A percentile compares a stretch with the other conserved stretches of the same genome.
phyloP scores from a whole-genome alignment of 2,113 vertebrate genomes.

The Pithys albifrons region DNA sequence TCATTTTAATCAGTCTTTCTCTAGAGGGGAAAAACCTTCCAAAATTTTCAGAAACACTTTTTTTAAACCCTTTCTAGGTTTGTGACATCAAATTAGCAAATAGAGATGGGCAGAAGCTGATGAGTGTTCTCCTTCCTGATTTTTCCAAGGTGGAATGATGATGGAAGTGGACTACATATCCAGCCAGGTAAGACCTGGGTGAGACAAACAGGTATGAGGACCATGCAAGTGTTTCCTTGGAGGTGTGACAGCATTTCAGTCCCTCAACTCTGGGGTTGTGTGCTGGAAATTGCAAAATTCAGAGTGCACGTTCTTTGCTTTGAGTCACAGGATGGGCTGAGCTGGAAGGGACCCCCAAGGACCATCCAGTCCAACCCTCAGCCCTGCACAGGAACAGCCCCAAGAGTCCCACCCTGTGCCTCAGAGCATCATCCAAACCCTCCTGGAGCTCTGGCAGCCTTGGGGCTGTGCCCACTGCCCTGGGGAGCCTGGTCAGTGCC shows the following conservation, averaged over 20 bases:
- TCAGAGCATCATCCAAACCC: too few relatives aligned
- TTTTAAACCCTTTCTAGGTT: not conserved
- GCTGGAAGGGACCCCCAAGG: not conserved
- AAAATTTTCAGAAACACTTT: not conserved
- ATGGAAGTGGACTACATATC: not conserved
- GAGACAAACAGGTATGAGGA: not conserved
- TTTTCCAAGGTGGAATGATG: not conserved
- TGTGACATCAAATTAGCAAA: accelerated
- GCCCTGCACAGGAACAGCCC: not conserved
- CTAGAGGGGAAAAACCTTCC: too few relatives aligned
- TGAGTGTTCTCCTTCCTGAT: not conserved
- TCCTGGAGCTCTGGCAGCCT: too few relatives aligned
- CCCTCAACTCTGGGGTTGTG: not conserved
- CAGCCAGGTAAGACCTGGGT: not conserved
- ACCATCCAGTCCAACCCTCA: not conserved
- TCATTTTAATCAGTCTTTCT: not conserved
- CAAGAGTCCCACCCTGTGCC: too few relatives aligned
- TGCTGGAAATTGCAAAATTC: not conserved
- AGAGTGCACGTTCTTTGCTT: not conserved
- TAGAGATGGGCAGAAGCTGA: not conserved
- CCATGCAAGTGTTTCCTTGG: not conserved
- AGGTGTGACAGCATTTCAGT: not conserved
- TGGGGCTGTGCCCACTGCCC: too few relatives aligned
- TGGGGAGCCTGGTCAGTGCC: too few relatives aligned
- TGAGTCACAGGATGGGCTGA: not conserved